Base-by-base conservation (phyloP, 2,888 invertebrate species). In the Agrilus biguttatus region DNA sequence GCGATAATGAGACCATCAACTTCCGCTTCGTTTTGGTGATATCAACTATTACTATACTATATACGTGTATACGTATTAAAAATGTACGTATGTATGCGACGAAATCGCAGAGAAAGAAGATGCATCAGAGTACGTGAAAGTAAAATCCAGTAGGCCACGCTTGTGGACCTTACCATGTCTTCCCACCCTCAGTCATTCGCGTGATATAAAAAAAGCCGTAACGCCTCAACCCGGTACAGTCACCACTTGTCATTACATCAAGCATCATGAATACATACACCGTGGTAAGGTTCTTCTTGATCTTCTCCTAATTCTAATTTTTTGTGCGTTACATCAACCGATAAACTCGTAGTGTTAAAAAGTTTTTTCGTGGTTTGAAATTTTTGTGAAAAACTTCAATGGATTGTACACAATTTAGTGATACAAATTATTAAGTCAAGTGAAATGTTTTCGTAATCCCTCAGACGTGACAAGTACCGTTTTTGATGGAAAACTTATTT, bases 251-350 rank as follows among this genome's bases (percentile, higher is more conserved):
- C 62, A 55, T 53, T 52, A 60, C 59, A 57, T 58, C 57, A 63
- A 63, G 63, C 66, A 65, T 64, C 66, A 66, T 67, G 67, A 66
- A 65, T 60, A 61, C 62, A 55, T 64, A 59, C 57, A 62, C 63
- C 62, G 65, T 67, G 67, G 67, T 67, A 66, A 67, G 67, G 55
- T 49, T 51, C 49, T 42, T 46, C 43, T 46, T 41, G 39, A 28
- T 42, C 40, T 48, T 39, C 41, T 46, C 38, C 34, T 40, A 21
- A 43, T 17, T 38, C 34, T 41, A 35, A 21, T 21, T 37, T 37
- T 37, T 33, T 40, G 33, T 41, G 42, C 43, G n/a, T n/a, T n/a
- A n/a, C n/a, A n/a, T n/a, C n/a, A n/a, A n/a, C n/a, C n/a, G 43
- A 39, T 39, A 41, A 36, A 23, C 14, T 17, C 17, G 17, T 19